phyloP scores from a whole-genome alignment of 2,888 invertebrate genomes.

The Scotopteryx bipunctaria region DNA sequence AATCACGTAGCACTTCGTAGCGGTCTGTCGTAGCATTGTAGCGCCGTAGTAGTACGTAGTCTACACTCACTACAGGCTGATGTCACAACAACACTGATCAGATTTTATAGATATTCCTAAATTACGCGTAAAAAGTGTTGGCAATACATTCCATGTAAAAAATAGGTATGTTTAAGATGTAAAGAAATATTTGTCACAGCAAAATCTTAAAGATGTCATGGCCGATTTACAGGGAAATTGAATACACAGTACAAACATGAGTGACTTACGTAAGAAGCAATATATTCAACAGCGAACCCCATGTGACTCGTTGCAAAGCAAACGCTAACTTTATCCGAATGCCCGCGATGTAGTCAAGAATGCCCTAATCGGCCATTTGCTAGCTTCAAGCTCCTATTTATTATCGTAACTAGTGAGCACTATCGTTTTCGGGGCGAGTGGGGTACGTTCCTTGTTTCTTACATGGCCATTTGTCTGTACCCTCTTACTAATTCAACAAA shows the following conservation, averaged over 20 bases:
- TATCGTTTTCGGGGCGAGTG: slow-evolving; percentile 68
- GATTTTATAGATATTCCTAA: no score
- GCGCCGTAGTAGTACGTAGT: not conserved
- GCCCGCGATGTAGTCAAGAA: slow-evolving; percentile 74
- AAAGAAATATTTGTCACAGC: not conserved
- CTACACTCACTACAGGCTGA: no score
- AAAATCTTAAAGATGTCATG: not conserved
- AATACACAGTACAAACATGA: slow-evolving; percentile 36
- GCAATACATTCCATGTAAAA: no score
- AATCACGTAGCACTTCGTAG: slow-evolving; percentile 17
- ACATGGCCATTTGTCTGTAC: slow-evolving; percentile 68
- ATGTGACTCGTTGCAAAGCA: slow-evolving; percentile 66
- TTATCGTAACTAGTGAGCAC: slow-evolving; percentile 76
- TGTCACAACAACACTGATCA: no score
- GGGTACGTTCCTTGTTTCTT: slow-evolving; percentile 67
- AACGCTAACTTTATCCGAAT: slow-evolving; percentile 76
- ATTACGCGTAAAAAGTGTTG: no score
- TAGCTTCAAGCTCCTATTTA: slow-evolving; percentile 71
- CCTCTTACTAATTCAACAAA: slow-evolving; percentile 77
- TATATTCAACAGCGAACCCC: slow-evolving; percentile 66
- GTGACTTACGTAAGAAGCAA: slow-evolving; percentile 60
- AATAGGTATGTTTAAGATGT: no score
- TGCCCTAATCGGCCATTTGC: slow-evolving; percentile 76
- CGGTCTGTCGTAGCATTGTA: slow-evolving; percentile 1
- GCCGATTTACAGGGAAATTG: not conserved